phyloP scores from a whole-genome alignment of 2,113 vertebrate species.

The Morone chrysops region DNA sequence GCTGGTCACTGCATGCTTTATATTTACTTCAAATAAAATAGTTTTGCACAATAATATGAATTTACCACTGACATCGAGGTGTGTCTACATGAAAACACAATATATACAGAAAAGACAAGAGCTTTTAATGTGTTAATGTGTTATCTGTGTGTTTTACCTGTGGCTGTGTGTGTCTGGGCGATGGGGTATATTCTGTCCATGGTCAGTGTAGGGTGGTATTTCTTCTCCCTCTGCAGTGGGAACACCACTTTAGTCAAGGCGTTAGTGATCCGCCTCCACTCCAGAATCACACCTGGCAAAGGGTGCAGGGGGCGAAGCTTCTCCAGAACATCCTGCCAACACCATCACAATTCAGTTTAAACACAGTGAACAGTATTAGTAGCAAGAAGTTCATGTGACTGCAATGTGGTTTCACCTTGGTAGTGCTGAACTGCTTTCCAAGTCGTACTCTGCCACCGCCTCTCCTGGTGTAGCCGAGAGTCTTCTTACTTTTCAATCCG shows the following conservation, averaged over 20 bases:
- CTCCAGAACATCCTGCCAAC: conserved; percentile 90
- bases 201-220: conserved; percentile 83
- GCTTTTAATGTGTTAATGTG: neutral
- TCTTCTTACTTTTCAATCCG: conserved; percentile 89
- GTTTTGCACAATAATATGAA: neutral
- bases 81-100: neutral
- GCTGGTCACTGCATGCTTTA: neutral
- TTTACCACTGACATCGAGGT: neutral
- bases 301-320: conserved; percentile 92
- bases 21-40: neutral
- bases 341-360: conserved; percentile 30
- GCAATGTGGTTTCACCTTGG: conserved; percentile 86
- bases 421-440: conserved; percentile 93
- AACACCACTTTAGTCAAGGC: conserved; percentile 96
- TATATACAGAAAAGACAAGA: neutral
- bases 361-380: neutral
- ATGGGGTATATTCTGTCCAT: conserved; percentile 96
- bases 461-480: conserved; percentile 91
- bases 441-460: conserved; percentile 78
- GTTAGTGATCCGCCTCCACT: conserved; percentile 97
- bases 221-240: conserved; percentile 92
- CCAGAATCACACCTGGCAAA: conserved; percentile 92
- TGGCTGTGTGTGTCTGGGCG: conserved; percentile 94
- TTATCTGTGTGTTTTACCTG: conserved; percentile 83
- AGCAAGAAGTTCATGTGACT: neutral